These are phyloP conservation scores for Tetramorium alpestre DNA, from an alignment of 1,140 invertebrate genomes.

Conservation along the genomic window DNA sequence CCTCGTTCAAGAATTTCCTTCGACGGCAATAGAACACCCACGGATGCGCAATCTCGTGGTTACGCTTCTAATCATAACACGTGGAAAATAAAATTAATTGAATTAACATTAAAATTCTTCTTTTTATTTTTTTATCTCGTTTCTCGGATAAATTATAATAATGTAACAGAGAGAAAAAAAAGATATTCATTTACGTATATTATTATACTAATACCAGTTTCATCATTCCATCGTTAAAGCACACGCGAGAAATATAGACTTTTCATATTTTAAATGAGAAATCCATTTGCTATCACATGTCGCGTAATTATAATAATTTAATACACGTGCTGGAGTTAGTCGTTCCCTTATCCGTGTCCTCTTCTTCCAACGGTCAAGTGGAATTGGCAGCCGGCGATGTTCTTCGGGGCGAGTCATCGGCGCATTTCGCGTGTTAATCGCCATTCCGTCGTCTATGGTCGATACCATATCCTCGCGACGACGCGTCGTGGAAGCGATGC, in stretches of 20 bases:
- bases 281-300: no score
- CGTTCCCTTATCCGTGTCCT: background rate
- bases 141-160: background rate
- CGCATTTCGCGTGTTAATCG: constrained; percentile 48
- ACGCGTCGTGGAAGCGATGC: constrained; percentile 43
- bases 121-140: background rate
- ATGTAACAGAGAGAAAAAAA: no score
- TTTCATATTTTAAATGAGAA: background rate
- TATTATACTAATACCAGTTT: background rate
- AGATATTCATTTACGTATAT: background rate
- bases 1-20: constrained; percentile 18
- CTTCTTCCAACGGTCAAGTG: background rate
- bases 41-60: constrained; percentile 2
- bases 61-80: background rate
- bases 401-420: background rate
- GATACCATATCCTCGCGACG: constrained; percentile 53
- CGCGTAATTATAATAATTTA: background rate
- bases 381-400: constrained; percentile 38
- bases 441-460: constrained; percentile 26
- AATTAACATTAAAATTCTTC: background rate
- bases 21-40: background rate
- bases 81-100: background rate
- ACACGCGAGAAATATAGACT: background rate
- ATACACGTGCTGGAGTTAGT: no score
- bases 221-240: background rate